Evolutionary conservation across 2,113 vertebrate genomes (phyloP), one percentile per base, ranked within the genome.

Genomic region (Etheostoma cragini): DNA sequence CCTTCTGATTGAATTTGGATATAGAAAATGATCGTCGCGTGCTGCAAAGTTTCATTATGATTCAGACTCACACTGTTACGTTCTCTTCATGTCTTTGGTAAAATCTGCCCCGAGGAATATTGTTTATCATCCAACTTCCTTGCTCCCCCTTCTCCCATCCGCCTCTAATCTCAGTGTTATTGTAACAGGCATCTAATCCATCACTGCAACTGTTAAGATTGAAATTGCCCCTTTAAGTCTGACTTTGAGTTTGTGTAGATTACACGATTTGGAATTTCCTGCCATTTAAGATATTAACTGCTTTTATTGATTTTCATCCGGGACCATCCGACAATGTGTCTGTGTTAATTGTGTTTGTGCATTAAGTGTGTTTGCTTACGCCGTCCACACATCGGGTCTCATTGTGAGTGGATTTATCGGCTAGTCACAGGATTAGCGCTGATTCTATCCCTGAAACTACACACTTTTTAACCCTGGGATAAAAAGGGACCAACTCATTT

Each of bases 361-460:
- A 57, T 11, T 35, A 38, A 52, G 75, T 84, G 83, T 89, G 80
- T 90, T 83, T 83, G 81, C 72, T 46, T 33, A 22, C 79, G 76
- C 72, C 61, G 78, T 80, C 65, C 80, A 88, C 83, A 79, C 50
- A 72, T 81, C 75, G 77, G 89, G 80, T 91, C 81, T 91, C 81
- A 71, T 80, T 91, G 88, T 92, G 90, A 85, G 80, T 89, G 72
- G 93, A 91, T 80, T 94, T 94, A 94, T 88, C 80, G 92, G 87
- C 93, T 95, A 91, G 92, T 95, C 93, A 89, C 66, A 42, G 94
- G 93, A 94, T 96, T 96, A 95, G 71, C 16, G 15, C 83, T 90
- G 93, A 94, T 94, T 95, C 91, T 90, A 82, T 78, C 85, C 74
- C 88, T 88, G 78, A 93, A 94, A 94, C 94, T 89, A 86, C 30